phyloP scores from a whole-genome alignment of 2,888 invertebrate species.

The Digitonthophagus gazella region DNA sequence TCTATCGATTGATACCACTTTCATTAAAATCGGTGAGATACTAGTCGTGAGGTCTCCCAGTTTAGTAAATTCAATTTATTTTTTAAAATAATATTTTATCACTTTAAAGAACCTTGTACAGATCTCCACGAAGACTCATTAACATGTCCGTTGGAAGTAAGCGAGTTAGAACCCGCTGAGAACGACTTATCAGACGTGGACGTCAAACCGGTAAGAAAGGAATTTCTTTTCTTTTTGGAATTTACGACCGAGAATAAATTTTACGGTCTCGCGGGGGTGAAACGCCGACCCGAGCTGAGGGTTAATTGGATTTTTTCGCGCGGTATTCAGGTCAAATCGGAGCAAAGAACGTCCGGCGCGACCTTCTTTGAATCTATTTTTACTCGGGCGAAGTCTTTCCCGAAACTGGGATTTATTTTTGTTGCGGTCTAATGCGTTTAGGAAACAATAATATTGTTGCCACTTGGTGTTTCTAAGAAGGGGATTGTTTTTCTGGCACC shows the following conservation, averaged over 20 bases:
- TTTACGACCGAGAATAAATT: too few species aligned
- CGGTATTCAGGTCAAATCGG: neutral
- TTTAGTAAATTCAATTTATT: too few species aligned
- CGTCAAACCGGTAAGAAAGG: slow-evolving; percentile 26
- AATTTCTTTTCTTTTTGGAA: neutral
- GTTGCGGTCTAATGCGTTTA: too few species aligned
- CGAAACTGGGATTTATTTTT: too few species aligned
- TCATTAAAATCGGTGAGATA: too few species aligned
- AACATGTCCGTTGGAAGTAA: slow-evolving; percentile 55
- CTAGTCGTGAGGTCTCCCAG: too few species aligned
- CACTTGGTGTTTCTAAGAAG: too few species aligned
- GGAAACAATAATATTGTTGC: too few species aligned
- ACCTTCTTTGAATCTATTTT: neutral
- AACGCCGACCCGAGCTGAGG: neutral
- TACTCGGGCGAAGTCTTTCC: too few species aligned
- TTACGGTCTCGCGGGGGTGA: neutral
- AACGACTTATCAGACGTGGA: slow-evolving; percentile 48
- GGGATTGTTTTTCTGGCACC: too few species aligned
- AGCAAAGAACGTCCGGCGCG: slow-evolving; percentile 1
- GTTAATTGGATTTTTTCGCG: slow-evolving; percentile 4
- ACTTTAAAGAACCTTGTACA: slow-evolving; percentile 50
- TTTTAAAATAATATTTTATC: too few species aligned
- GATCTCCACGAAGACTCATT: slow-evolving; percentile 58
- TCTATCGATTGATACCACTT: too few species aligned
- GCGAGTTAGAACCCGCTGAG: slow-evolving; percentile 57